A percentile compares a stretch with the other conserved stretches of the same genome.
phyloP scores from a whole-genome alignment of 2,113 vertebrate species.

The Thamnaconus septentrionalis region DNA sequence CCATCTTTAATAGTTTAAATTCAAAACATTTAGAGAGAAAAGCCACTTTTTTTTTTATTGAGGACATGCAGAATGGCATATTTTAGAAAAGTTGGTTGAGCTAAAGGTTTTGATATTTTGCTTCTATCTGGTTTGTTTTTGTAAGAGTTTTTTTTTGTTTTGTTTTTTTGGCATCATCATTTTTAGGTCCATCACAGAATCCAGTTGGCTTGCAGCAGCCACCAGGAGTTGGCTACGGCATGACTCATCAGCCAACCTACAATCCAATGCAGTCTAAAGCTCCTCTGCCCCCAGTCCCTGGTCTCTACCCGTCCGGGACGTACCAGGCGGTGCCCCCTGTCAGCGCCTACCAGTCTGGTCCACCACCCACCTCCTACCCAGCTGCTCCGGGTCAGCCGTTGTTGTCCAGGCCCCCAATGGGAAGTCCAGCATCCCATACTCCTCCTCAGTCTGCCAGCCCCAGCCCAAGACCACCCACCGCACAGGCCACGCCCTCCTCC shows the following conservation, averaged over 20 bases:
- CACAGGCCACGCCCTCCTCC: conserved; percentile 73
- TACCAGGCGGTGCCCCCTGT: conserved; percentile 75
- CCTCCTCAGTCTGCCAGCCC: conserved; percentile 66
- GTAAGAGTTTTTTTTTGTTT: not conserved
- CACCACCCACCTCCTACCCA: conserved; percentile 73
- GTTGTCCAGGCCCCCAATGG: conserved; percentile 73
- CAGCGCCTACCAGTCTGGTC: conserved; percentile 76
- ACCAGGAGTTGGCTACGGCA: conserved; percentile 74
- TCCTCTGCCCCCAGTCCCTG: conserved; percentile 70
- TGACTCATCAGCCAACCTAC: conserved; percentile 74
- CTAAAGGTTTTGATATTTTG: not conserved
- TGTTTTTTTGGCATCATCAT: conserved; percentile 6
- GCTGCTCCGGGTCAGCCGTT: conserved; percentile 75
- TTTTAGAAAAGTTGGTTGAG: too few species aligned
- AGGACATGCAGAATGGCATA: too few species aligned
- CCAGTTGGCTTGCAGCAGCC: conserved; percentile 77
- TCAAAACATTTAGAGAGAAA: too few species aligned
- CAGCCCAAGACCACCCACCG: conserved; percentile 52
- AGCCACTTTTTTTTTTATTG: too few species aligned
- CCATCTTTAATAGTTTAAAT: too few species aligned
- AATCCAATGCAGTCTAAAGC: conserved; percentile 79
- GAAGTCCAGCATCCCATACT: conserved; percentile 58
- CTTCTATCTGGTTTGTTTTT: not conserved
- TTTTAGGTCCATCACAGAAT: conserved; percentile 87
- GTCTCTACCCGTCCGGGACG: conserved; percentile 76